These are phyloP conservation scores for Pseudotriccus pelzelni DNA, from an alignment of 2,797 vertebrate genomes.

Conservation along the genomic window DNA sequence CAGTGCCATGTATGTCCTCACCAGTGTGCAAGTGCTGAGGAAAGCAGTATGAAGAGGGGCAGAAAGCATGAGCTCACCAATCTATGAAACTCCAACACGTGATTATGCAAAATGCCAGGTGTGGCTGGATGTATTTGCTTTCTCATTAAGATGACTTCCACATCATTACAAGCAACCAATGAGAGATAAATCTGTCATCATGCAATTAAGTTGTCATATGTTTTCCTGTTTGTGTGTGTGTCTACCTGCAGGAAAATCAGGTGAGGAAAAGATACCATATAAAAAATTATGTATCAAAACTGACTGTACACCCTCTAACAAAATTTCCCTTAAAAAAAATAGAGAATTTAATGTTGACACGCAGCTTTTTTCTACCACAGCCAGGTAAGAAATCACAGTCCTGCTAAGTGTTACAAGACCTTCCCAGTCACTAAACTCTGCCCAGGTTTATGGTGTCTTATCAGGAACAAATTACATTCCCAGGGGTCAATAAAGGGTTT, in stretches of 20 bases:
- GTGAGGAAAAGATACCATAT: background rate
- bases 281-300: background rate
- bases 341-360: background rate
- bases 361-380: background rate
- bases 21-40: background rate
- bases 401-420: background rate
- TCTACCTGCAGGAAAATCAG: background rate
- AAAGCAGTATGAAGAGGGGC: background rate
- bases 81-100: background rate
- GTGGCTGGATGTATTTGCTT: background rate
- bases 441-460: background rate
- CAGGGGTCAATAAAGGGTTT: background rate
- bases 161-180: background rate
- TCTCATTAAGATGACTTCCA: background rate
- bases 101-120: slow-evolving; percentile 3
- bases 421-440: background rate
- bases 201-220: background rate
- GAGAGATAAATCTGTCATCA: background rate
- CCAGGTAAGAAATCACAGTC: background rate
- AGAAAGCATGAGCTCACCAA: background rate
- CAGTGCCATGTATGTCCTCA: background rate
- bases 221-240: background rate
- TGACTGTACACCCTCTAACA: background rate
- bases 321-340: background rate
- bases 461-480: background rate